Conservation (phyloP, 2,888 invertebrate genomes). For the Latrodectus hesperus region DNA sequence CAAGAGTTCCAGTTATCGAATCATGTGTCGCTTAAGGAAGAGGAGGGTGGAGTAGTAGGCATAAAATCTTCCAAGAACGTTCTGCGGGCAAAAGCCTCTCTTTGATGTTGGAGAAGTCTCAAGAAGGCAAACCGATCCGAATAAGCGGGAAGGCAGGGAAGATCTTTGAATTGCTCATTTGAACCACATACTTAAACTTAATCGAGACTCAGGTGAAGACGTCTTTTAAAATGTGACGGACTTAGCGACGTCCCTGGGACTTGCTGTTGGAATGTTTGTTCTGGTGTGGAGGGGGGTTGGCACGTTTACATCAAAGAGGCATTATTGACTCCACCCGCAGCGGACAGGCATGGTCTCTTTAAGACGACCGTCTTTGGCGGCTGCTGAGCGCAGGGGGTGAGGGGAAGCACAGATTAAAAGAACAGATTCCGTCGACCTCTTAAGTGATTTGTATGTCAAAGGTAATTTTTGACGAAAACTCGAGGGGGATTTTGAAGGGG, state of each 20-base stretch:
- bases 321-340: constrained; percentile 43
- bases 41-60: constrained; percentile 15
- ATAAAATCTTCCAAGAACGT: constrained; percentile 46
- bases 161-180: constrained; percentile 65
- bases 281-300: background rate
- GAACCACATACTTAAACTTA: constrained; percentile 63
- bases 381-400: constrained; percentile 16
- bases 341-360: constrained; percentile 5
- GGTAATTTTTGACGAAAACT: constrained; percentile 41
- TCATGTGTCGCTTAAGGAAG: too few relatives aligned
- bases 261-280: constrained; percentile 24
- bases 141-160: background rate
- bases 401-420: constrained; percentile 56
- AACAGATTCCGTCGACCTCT: constrained; percentile 53
- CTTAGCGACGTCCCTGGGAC: constrained; percentile 43
- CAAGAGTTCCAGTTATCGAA: constrained; percentile 64
- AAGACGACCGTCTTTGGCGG: constrained; percentile 31
- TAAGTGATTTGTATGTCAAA: constrained; percentile 66
- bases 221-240: constrained; percentile 63
- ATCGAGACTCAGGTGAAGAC: constrained; percentile 48
- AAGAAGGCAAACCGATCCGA: background rate
- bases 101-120: constrained; percentile 46
- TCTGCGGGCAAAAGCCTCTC: constrained; percentile 11
- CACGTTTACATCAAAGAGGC: constrained; percentile 28
- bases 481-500: constrained; percentile 27